A percentile compares a stretch with the other conserved stretches of the same genome.
Evolutionary conservation across 2,113 vertebrate species (phyloP).

Genomic region (Leucopsar rothschildi): DNA sequence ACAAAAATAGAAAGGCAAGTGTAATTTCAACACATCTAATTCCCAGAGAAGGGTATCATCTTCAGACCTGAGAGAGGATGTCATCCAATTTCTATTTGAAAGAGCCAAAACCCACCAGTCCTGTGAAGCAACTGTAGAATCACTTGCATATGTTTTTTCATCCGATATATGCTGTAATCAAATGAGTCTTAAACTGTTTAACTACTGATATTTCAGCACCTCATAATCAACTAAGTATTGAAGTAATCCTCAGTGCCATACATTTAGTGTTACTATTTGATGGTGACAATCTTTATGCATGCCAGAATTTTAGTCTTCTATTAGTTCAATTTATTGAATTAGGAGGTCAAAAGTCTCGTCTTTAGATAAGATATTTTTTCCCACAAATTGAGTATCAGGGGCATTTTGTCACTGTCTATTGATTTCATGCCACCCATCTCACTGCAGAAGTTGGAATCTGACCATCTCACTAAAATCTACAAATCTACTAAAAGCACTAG

Average conservation of each 20-base stretch:
- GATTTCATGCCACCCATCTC: not conserved
- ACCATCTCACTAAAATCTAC: not conserved
- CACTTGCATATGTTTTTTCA: constrained; percentile 10
- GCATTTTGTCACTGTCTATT: not conserved
- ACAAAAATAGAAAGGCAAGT: not conserved
- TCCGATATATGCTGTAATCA: not conserved
- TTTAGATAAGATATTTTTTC: not conserved
- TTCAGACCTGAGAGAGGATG: not conserved
- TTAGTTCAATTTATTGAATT: constrained; percentile 11
- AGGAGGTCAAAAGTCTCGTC: not conserved
- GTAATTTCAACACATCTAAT: not conserved
- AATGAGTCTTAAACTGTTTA: not conserved
- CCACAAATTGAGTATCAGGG: not conserved
- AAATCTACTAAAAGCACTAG: not conserved
- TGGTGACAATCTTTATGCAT: not conserved
- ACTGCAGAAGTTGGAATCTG: not conserved
- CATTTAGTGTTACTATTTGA: not conserved
- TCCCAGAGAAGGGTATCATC: not conserved
- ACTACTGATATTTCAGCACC: not conserved
- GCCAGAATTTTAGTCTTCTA: not conserved
- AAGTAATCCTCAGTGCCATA: not conserved
- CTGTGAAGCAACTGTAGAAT: not conserved
- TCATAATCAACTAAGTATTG: not conserved
- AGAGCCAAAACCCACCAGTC: not conserved
- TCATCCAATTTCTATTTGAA: not conserved